Conservation (phyloP, 1,140 invertebrate species). For the Eupeodes corollae region DNA sequence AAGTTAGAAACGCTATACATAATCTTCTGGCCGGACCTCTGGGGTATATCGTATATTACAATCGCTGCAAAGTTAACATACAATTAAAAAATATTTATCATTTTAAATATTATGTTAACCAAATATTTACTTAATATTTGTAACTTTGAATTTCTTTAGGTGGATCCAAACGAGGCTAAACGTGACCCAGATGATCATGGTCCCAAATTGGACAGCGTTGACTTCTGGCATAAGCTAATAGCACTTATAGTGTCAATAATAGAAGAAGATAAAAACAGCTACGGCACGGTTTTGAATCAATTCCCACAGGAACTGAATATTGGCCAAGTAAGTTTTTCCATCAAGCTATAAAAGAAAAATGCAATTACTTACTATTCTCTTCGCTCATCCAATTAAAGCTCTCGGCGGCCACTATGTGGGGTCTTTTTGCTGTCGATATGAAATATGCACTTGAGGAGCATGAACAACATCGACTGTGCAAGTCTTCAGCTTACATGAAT, state of each 20-base stretch:
- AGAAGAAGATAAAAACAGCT: slow-evolving; percentile 96
- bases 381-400: slow-evolving; percentile 45
- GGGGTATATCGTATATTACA: too few species aligned
- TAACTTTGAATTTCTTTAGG: slow-evolving; percentile 34
- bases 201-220: slow-evolving; percentile 79
- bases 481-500: slow-evolving; percentile 99
- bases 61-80: too few species aligned
- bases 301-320: slow-evolving; percentile 88
- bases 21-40: too few species aligned
- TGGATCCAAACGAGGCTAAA: slow-evolving; percentile 79
- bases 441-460: slow-evolving; percentile 97
- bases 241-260: slow-evolving; percentile 96
- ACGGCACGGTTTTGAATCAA: slow-evolving; percentile 97
- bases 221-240: slow-evolving; percentile 98
- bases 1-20: too few species aligned
- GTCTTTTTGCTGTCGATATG: slow-evolving; percentile 92
- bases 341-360: not conserved
- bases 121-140: not conserved
- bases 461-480: slow-evolving; percentile 88
- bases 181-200: slow-evolving; percentile 80
- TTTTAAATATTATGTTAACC: too few species aligned
- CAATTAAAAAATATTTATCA: too few species aligned
- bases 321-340: slow-evolving; percentile 51
- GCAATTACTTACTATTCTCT: not conserved
- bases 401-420: slow-evolving; percentile 96